Percentiles rank a stretch among this genome's conserved stretches.
phyloP scores from a whole-genome alignment of 2,113 vertebrate genomes.

The Ardeotis arabs region DNA sequence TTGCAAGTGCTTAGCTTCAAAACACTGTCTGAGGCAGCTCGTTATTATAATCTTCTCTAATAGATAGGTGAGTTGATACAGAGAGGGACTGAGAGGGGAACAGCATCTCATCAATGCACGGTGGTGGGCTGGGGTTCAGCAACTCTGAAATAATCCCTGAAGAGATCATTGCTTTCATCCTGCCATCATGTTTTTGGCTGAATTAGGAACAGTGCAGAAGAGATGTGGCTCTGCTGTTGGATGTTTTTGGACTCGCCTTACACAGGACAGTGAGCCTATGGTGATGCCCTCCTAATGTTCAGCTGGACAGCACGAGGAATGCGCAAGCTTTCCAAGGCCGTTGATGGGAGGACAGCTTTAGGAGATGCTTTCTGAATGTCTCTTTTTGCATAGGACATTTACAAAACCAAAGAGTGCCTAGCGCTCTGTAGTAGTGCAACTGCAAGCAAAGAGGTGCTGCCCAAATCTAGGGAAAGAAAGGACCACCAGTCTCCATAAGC shows the following conservation, averaged over 20 bases:
- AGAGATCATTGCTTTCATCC: background rate
- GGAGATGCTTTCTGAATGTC: background rate
- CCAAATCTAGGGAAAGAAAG: background rate
- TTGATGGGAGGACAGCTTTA: background rate
- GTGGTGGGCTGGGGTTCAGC: background rate
- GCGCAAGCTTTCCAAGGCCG: background rate
- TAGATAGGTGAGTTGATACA: background rate
- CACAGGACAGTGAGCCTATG: background rate
- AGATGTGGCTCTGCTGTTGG: background rate
- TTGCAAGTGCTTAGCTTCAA: constrained; percentile 5
- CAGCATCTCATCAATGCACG: background rate
- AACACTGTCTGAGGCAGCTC: background rate
- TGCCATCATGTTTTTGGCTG: background rate
- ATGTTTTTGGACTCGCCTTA: background rate
- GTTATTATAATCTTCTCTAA: background rate
- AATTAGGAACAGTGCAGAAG: background rate
- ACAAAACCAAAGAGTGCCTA: background rate
- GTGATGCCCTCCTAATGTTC: background rate
- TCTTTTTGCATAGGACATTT: background rate
- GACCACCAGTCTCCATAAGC: background rate
- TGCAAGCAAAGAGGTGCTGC: background rate
- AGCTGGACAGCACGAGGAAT: background rate
- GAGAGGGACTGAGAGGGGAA: background rate
- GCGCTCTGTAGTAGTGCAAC: background rate
- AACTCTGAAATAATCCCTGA: background rate